These are phyloP conservation scores for Synergus umbraculus DNA, from an alignment of 2,888 invertebrate genomes.

Conservation along the genomic window DNA sequence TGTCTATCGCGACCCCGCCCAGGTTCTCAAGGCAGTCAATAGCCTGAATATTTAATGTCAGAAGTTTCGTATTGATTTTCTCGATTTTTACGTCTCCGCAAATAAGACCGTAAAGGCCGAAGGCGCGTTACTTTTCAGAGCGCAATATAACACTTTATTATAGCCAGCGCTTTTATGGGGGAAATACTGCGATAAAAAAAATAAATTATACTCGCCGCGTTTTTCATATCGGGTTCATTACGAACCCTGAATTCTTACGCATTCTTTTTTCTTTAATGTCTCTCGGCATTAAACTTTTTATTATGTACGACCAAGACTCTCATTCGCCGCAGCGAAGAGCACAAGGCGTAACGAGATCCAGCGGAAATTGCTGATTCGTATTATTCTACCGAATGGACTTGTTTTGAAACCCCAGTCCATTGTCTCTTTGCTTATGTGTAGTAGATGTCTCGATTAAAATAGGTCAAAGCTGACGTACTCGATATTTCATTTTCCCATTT, in stretches of 20 bases:
- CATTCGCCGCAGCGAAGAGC: constrained; percentile 53
- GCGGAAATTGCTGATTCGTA: constrained; percentile 56
- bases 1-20: constrained; percentile 65
- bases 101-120: constrained; percentile 75
- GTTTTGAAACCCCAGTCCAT: constrained; percentile 40
- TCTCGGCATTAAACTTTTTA: constrained; percentile 71
- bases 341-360: constrained; percentile 55
- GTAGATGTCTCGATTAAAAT: constrained; percentile 41
- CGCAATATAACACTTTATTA: constrained; percentile 76
- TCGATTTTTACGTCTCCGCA: constrained; percentile 77
- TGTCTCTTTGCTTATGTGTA: constrained; percentile 38
- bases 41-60: constrained; percentile 77
- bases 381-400: constrained; percentile 41
- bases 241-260: constrained; percentile 53
- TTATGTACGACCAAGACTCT: constrained; percentile 64
- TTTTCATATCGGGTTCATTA: constrained; percentile 61
- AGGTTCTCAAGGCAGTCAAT: constrained; percentile 70
- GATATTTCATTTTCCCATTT: constrained; percentile 39
- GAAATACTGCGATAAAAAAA: constrained; percentile 71
- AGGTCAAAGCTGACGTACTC: constrained; percentile 27
- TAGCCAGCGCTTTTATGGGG: constrained; percentile 73
- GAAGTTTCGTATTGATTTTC: constrained; percentile 77
- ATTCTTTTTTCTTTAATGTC: constrained; percentile 60
- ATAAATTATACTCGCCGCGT: constrained; percentile 62
- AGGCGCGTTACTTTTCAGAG: constrained; percentile 75